A percentile compares a stretch with the other conserved stretches of the same genome.
Conservation (phyloP, 2,888 invertebrate genomes). For the Heliconius ethilla region DNA sequence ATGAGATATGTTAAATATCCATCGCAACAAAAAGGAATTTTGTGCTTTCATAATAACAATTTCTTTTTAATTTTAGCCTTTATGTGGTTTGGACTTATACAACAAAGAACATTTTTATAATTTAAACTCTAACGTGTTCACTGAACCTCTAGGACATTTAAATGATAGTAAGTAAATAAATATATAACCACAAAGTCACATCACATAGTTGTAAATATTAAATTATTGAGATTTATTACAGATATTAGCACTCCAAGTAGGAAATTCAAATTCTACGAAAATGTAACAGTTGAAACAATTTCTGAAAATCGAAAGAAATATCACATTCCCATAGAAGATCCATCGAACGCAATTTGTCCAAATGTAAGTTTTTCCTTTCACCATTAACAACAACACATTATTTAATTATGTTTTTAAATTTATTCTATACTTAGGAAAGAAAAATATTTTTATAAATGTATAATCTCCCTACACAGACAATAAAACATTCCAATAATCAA, state of each 20-base stretch:
- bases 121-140: conserved; percentile 49
- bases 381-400: background rate
- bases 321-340: conserved; percentile 47
- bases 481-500: no score
- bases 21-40: no score
- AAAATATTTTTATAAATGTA: no score
- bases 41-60: background rate
- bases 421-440: background rate
- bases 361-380: conserved; percentile 43
- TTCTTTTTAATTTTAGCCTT: conserved; percentile 47
- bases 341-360: conserved; percentile 44
- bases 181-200: background rate
- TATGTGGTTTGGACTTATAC: conserved; percentile 41
- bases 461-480: no score
- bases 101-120: conserved; percentile 44
- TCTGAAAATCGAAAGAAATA: conserved; percentile 48
- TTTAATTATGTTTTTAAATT: background rate
- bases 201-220: background rate
- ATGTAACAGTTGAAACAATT: conserved; percentile 48
- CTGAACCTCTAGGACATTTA: conserved; percentile 46
- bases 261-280: conserved; percentile 45
- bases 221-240: conserved; percentile 6
- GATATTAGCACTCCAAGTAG: conserved; percentile 21
- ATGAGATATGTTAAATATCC: no score
- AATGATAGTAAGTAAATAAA: background rate